Conservation (phyloP, 2,797 vertebrate genomes). For the Nyctalus aviator region DNA sequence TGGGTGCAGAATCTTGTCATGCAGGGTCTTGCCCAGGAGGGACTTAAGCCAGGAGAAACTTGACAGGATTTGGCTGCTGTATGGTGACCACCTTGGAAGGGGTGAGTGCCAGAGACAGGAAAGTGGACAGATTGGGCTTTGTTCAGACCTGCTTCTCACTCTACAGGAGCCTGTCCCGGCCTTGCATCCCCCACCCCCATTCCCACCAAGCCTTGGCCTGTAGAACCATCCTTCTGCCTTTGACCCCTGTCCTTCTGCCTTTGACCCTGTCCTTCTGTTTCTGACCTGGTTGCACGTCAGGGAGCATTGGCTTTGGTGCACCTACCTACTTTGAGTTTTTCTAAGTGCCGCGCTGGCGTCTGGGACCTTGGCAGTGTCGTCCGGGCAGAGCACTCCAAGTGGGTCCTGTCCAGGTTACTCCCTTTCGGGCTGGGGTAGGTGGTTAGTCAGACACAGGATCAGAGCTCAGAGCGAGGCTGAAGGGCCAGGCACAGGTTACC, state of each 20-base stretch:
- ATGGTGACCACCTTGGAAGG: neutral
- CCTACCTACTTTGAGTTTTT: neutral
- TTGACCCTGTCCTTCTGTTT: neutral
- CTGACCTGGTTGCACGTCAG: fast-evolving
- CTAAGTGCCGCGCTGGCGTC: neutral
- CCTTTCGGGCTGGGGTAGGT: neutral
- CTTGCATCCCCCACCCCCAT: neutral
- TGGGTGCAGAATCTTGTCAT: neutral
- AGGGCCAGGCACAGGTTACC: neutral
- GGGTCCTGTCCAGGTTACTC: neutral
- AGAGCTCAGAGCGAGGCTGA: neutral
- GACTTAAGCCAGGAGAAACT: neutral
- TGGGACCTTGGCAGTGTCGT: neutral
- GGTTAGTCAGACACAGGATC: neutral
- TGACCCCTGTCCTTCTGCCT: neutral
- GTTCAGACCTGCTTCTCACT: neutral
- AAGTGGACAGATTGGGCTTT: neutral
- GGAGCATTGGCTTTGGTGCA: neutral
- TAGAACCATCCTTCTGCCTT: neutral
- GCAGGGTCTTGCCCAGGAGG: neutral
- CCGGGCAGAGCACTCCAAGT: neutral
- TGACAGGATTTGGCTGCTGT: neutral
- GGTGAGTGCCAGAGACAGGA: neutral
- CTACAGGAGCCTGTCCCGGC: neutral
- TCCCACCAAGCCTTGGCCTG: fast-evolving